A percentile compares a stretch with the other conserved stretches of the same genome.
phyloP scores from a whole-genome alignment of 2,888 invertebrate species.

The Papilio protenor region DNA sequence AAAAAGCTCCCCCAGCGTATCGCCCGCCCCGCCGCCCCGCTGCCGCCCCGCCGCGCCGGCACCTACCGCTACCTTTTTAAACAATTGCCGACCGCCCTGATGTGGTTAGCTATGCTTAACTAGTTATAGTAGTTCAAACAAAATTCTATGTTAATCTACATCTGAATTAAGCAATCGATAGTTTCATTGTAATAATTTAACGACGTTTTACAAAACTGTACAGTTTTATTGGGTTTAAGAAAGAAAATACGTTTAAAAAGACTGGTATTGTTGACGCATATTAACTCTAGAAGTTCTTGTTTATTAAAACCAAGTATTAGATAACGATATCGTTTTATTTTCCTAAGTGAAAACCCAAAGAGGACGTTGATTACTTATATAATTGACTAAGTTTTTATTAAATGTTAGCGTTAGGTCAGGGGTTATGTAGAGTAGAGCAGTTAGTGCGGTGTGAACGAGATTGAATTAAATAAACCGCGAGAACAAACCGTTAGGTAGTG shows the following conservation, averaged over 20 bases:
- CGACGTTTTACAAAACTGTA: background rate
- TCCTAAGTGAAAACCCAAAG: background rate
- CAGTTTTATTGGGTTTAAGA: no score
- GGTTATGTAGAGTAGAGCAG: background rate
- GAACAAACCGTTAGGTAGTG: background rate
- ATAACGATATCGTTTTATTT: background rate
- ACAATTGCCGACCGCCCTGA: slow-evolving; percentile 45
- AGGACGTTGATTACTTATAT: background rate
- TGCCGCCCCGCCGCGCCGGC: background rate
- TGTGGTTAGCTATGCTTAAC: background rate
- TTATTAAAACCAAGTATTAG: background rate
- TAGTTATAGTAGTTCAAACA: background rate
- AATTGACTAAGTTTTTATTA: background rate
- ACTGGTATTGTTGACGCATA: no score
- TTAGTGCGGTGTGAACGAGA: background rate
- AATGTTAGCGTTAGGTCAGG: background rate
- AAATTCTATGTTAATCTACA: background rate
- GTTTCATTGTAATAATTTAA: background rate
- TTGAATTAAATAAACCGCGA: slow-evolving; percentile 21
- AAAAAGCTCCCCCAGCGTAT: slow-evolving; percentile 54
- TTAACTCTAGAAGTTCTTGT: background rate
- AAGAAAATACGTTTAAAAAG: no score
- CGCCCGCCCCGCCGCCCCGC: slow-evolving; percentile 31
- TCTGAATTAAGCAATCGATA: background rate
- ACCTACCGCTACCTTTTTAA: slow-evolving; percentile 53